Evolutionary conservation across 2,888 invertebrate species (phyloP).

Genomic region (Torymus tubicola): DNA sequence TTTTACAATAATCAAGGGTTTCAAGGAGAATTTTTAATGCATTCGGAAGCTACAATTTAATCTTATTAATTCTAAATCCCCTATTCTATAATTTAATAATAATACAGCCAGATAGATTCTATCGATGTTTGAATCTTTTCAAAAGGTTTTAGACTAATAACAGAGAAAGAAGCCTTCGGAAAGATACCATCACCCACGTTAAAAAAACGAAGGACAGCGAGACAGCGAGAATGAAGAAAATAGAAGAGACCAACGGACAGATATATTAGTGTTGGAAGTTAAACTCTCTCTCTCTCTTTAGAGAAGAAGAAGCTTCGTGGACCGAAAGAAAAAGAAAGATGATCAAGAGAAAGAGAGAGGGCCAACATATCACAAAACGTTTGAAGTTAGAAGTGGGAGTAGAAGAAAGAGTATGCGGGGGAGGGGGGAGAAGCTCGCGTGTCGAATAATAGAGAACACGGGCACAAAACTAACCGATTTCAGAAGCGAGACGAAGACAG

Average conservation of each 20-base stretch:
- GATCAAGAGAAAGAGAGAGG: background rate
- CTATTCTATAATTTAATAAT: too few species aligned
- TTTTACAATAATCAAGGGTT: too few species aligned
- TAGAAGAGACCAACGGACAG: background rate
- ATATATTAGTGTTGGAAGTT: background rate
- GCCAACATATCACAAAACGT: conserved; percentile 13
- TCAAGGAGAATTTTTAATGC: too few species aligned
- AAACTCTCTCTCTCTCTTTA: too few species aligned
- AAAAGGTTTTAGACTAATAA: background rate
- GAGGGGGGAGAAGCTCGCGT: background rate
- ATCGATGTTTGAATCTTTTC: too few species aligned
- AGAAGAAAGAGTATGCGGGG: conserved; percentile 17
- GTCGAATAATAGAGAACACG: conserved; percentile 20
- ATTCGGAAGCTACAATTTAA: too few species aligned
- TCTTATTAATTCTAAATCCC: too few species aligned
- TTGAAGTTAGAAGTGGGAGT: conserved; percentile 40
- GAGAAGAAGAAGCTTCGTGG: background rate
- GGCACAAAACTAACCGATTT: conserved; percentile 31
- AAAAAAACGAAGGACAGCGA: too few species aligned
- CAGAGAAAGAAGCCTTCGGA: background rate
- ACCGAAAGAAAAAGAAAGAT: background rate
- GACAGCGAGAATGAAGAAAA: background rate
- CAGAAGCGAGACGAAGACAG: conserved; percentile 34
- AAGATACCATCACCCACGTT: too few species aligned
- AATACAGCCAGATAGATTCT: too few species aligned